Percentiles rank a stretch among this genome's conserved stretches.
These are phyloP conservation scores for Stichodactyla mertensii DNA, from an alignment of 64 coral and sea anemone species.

Conservation along the genomic window DNA sequence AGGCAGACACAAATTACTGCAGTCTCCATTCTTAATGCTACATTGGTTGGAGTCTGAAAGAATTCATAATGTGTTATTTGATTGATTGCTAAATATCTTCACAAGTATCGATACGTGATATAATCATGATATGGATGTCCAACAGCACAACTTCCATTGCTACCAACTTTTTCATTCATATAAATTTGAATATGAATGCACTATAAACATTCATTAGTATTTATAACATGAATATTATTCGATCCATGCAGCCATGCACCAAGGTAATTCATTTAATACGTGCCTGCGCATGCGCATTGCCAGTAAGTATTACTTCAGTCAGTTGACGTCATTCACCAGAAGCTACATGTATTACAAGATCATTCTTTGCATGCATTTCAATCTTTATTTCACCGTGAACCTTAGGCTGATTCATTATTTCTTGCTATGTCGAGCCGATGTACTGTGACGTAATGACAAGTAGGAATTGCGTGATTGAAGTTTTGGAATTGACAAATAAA, in stretches of 20 bases:
- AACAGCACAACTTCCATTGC: too few relatives aligned
- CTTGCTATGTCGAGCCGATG: neutral
- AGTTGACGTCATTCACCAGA: neutral
- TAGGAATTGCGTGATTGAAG: neutral
- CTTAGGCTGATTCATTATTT: neutral
- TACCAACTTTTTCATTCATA: too few relatives aligned
- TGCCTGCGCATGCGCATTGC: neutral
- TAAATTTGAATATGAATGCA: too few relatives aligned
- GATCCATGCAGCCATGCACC: neutral
- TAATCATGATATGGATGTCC: too few relatives aligned
- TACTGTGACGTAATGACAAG: neutral
- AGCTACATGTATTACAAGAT: conserved; percentile 20
- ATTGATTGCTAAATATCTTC: too few relatives aligned
- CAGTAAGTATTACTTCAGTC: neutral
- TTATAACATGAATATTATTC: neutral
- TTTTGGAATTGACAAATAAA: neutral
- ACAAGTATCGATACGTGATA: too few relatives aligned
- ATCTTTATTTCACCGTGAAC: neutral
- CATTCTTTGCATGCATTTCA: conserved; percentile 12
- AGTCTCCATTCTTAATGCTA: conserved; percentile 28
- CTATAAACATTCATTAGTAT: neutral
- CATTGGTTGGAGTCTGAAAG: conserved; percentile 17
- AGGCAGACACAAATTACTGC: conserved; percentile 48
- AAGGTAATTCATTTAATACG: neutral
- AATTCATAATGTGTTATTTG: neutral